Conservation (phyloP, 2,113 vertebrate genomes). For the Marmota monax region DNA sequence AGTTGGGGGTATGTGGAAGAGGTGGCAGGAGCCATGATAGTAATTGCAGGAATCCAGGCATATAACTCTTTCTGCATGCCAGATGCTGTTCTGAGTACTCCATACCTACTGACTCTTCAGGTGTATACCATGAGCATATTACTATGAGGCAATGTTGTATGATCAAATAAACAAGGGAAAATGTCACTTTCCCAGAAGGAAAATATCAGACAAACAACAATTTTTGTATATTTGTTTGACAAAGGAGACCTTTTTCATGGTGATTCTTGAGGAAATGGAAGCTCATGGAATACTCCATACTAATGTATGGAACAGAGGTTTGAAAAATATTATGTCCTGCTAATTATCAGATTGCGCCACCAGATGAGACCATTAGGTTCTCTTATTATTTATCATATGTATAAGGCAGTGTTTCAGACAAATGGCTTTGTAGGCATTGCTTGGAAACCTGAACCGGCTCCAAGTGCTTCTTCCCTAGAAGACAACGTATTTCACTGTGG, state of each 20-base stretch:
- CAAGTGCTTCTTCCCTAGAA: background rate
- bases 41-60: background rate
- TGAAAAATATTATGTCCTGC: no score
- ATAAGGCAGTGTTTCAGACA: background rate
- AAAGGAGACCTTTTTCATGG: background rate
- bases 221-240: background rate
- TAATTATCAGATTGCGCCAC: background rate
- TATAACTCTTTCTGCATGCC: no score
- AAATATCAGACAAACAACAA: background rate
- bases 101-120: background rate
- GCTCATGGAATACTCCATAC: background rate
- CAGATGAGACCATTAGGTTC: background rate
- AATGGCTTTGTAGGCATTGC: background rate
- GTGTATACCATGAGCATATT: background rate
- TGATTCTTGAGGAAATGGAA: background rate
- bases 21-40: background rate
- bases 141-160: background rate
- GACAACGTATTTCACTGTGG: background rate
- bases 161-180: background rate
- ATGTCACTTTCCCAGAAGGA: background rate
- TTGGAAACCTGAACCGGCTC: background rate
- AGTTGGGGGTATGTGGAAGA: background rate
- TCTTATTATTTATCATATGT: background rate
- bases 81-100: background rate
- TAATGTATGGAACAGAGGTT: background rate